These are phyloP conservation scores for Byasa hedistus DNA, from an alignment of 2,888 invertebrate species.

Conservation along the genomic window DNA sequence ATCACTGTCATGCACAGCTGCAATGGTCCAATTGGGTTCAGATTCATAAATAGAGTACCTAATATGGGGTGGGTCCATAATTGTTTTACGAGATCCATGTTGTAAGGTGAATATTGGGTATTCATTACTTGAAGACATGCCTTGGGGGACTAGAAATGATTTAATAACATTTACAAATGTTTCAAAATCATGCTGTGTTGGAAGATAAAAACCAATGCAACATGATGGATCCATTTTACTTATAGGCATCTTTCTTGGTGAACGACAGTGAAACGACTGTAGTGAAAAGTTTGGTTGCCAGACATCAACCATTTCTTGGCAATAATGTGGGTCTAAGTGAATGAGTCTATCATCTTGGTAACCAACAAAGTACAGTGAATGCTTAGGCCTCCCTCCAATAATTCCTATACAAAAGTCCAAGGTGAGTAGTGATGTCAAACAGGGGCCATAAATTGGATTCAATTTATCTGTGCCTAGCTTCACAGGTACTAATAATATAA, in stretches of 20 bases:
- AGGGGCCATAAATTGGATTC: slow-evolving; percentile 91
- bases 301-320: slow-evolving; percentile 94
- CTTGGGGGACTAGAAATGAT: slow-evolving; percentile 75
- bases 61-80: slow-evolving; percentile 77
- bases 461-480: slow-evolving; percentile 92
- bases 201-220: slow-evolving; percentile 93
- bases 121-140: slow-evolving; percentile 76
- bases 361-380: slow-evolving; percentile 95
- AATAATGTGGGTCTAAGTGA: slow-evolving; percentile 96
- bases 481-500: slow-evolving; percentile 91
- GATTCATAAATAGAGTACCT: slow-evolving; percentile 78
- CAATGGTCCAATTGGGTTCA: slow-evolving; percentile 74
- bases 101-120: slow-evolving; percentile 92
- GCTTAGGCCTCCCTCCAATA: slow-evolving; percentile 95
- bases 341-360: slow-evolving; percentile 96
- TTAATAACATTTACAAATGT: slow-evolving; percentile 85
- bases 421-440: slow-evolving; percentile 88
- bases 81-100: slow-evolving; percentile 84
- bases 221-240: slow-evolving; percentile 95
- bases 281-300: slow-evolving; percentile 88
- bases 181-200: slow-evolving; percentile 87
- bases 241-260: slow-evolving; percentile 90
- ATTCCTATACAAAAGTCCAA: slow-evolving; percentile 93
- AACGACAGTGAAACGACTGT: slow-evolving; percentile 90
- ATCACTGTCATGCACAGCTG: slow-evolving; percentile 77